Evolutionary conservation across 2,797 vertebrate species (phyloP).

Genomic region (Malacoraja senta): DNA sequence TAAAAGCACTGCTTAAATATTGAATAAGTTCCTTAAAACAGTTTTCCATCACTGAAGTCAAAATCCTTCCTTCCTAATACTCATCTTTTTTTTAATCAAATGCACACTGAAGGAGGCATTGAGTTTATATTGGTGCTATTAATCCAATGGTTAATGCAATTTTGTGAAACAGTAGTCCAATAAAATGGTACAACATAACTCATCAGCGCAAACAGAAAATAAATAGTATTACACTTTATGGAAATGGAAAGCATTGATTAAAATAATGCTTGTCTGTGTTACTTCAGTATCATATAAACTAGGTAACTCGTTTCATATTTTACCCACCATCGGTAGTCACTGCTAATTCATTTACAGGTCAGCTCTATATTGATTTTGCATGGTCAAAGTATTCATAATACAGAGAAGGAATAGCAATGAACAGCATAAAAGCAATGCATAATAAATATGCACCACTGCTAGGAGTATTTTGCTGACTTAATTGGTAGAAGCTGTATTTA

Average conservation of each 20-base stretch:
- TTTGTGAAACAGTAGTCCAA: constrained; percentile 5
- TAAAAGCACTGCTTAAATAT: not conserved
- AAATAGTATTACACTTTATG: not conserved
- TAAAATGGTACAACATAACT: constrained; percentile 22
- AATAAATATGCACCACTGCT: not conserved
- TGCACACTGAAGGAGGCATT: not conserved
- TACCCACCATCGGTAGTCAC: not conserved
- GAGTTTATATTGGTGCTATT: not conserved
- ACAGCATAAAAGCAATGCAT: not conserved
- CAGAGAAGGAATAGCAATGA: not conserved
- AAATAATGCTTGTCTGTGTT: not conserved
- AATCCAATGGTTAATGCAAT: not conserved
- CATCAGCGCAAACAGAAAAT: not conserved
- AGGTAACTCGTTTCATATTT: not conserved
- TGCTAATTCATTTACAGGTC: not conserved
- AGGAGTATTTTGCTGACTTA: constrained; percentile 1
- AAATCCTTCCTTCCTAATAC: not conserved
- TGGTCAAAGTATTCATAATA: constrained; percentile 4
- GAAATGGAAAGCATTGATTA: not conserved
- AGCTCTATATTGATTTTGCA: constrained; percentile 19
- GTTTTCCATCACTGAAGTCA: not conserved
- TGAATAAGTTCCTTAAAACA: not conserved
- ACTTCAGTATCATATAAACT: not conserved
- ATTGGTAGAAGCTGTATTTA: not conserved
- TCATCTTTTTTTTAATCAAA: not conserved